Percentiles rank a stretch among this genome's conserved stretches.
Conservation (phyloP, 2,797 vertebrate species). For the Onychomys arenicola region DNA sequence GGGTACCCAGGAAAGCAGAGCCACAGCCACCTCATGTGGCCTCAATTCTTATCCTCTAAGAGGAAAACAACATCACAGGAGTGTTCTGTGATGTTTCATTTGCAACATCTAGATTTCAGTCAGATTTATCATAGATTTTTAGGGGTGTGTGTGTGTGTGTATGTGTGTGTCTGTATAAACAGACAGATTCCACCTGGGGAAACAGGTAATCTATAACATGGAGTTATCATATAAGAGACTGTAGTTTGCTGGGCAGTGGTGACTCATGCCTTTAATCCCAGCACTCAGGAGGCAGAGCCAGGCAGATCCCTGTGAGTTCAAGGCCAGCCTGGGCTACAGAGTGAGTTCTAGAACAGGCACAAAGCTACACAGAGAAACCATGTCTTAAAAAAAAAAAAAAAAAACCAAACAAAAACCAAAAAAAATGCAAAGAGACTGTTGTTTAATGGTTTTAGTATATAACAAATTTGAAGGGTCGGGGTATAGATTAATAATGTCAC, state of each 20-base stretch:
- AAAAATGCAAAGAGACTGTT: not conserved
- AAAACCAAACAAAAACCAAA: too few species aligned
- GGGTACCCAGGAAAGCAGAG: not conserved
- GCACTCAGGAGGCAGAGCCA: too few species aligned
- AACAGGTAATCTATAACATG: not conserved
- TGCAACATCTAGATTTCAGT: not conserved
- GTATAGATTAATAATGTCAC: not conserved
- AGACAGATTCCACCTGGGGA: not conserved
- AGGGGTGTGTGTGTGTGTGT: not conserved
- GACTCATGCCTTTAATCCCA: too few species aligned
- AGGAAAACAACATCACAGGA: not conserved
- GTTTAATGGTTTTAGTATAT: not conserved
- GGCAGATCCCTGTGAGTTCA: too few species aligned
- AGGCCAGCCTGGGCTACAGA: too few species aligned
- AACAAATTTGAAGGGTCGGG: not conserved
- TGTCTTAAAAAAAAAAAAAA: too few species aligned
- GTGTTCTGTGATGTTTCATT: not conserved
- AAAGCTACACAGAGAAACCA: too few species aligned
- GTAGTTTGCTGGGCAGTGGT: not conserved
- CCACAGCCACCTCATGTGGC: not conserved
- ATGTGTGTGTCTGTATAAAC: not conserved
- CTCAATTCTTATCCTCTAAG: not conserved
- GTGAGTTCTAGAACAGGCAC: too few species aligned
- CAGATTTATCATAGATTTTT: slow-evolving; percentile 37
- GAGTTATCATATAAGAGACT: not conserved